Base-by-base conservation (phyloP, 2,113 vertebrate species). In the Halichoerus grypus region DNA sequence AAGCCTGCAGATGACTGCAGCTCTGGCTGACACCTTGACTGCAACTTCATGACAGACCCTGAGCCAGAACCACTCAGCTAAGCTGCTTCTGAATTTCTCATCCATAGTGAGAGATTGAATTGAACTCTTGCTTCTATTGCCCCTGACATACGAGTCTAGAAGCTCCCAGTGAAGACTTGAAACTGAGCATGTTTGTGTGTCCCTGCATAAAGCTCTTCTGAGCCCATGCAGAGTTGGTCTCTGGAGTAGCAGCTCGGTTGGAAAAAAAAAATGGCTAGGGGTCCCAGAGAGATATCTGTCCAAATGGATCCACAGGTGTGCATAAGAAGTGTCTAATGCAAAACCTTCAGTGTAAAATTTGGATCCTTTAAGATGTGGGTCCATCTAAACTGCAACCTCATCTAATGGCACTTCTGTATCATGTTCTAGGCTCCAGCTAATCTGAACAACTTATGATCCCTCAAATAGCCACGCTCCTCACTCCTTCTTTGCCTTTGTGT, bases 111-210 rank as follows among this genome's bases (percentile, higher is more conserved):
- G 79, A 83, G 12, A 57, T 51, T 59, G 21, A 91, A 69, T 6
- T 46, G 14, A 76, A 8, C 24, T 55, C 5, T 1, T n/a, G 36
- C 33, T 74, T 16, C n/a, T 3, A 0, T 0, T n/a, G 22, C 19
- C 22, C 26, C 13, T 28, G 14, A 4, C 39, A 3, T 26, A 2
- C 7, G 39, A 42, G n/a, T 24, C n/a, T 51, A 39, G 59, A 77
- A 96, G 36, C 21, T 18, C 1, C 24, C 36, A 42, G 18, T 10
- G 10, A 83, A 76, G 33, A 0, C 49, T 55, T 12, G 33, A 74
- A 53, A 79, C 19, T 19, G 15, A 14, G 13, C 7, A 2, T 72
- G 3, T 28, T 59, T 53, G 16, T 39, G 8, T 28, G 9, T 14
- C 1, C 14, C 21, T 79, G 3, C 19, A 7, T 49, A 93, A 86